phyloP scores from a whole-genome alignment of 2,797 vertebrate genomes.

The Girardinus metallicus region DNA sequence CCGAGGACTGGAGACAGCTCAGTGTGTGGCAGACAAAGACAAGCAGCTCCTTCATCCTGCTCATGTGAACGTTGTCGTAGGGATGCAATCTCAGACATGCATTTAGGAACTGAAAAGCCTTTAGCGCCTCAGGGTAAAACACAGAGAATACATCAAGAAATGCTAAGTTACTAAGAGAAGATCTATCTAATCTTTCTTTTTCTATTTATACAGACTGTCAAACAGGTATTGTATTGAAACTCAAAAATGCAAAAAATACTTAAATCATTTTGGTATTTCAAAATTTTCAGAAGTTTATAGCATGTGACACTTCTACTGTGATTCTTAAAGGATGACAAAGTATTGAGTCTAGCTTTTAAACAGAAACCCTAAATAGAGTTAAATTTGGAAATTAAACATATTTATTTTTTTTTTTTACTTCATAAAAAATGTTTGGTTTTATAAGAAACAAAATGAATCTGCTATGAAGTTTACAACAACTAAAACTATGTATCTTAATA shows the following conservation, averaged over 20 bases:
- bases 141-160: not conserved
- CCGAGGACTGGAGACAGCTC: constrained; percentile 87
- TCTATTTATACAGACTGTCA: not conserved
- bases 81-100: constrained; percentile 78
- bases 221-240: not conserved
- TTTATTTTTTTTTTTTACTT: not conserved
- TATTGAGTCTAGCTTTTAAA: not conserved
- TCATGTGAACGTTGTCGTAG: constrained; percentile 86
- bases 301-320: not conserved
- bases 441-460: not conserved
- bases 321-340: not conserved
- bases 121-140: constrained; percentile 84
- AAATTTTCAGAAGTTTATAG: not conserved
- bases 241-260: not conserved
- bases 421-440: not conserved
- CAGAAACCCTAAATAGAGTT: not conserved
- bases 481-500: not conserved
- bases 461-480: not conserved
- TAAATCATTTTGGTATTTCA: not conserved
- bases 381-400: not conserved
- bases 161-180: not conserved
- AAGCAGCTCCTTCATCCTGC: constrained; percentile 79
- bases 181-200: not conserved
- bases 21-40: constrained; percentile 87
- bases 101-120: constrained; percentile 70